These are phyloP conservation scores for Limanda limanda DNA, from an alignment of 2,113 vertebrate species.

Conservation along the genomic window DNA sequence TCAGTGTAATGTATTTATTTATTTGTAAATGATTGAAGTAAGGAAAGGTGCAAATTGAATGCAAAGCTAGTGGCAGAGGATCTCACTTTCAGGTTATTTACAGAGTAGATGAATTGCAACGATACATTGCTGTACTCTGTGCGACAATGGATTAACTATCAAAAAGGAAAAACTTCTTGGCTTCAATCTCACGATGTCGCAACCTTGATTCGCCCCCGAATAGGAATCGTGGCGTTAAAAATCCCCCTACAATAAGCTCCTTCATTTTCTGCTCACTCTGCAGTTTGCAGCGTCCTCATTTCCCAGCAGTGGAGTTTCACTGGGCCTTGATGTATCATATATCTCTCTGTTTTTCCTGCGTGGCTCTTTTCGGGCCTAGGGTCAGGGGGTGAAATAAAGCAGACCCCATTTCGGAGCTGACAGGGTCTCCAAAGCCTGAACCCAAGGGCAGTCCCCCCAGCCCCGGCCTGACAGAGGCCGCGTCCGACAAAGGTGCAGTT, in stretches of 20 bases:
- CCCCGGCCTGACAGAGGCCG: constrained; percentile 74
- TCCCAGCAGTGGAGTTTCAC: constrained; percentile 76
- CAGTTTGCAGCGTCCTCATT: constrained; percentile 76
- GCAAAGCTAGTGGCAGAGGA: constrained; percentile 46
- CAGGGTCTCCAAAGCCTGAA: constrained; percentile 82
- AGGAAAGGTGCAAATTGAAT: constrained; percentile 54
- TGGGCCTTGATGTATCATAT: constrained; percentile 81
- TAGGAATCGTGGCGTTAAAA: constrained; percentile 57
- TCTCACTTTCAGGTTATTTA: constrained; percentile 25
- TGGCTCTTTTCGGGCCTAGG: constrained; percentile 78
- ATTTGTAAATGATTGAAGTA: constrained; percentile 48
- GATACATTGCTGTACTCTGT: not conserved
- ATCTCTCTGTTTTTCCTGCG: constrained; percentile 84
- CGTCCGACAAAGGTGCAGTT: constrained; percentile 83
- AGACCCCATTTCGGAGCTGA: constrained; percentile 84
- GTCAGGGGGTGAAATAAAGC: constrained; percentile 86
- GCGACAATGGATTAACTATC: not conserved
- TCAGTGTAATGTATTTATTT: constrained; percentile 39
- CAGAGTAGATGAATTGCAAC: not conserved
- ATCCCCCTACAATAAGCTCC: constrained; percentile 72
- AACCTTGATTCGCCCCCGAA: constrained; percentile 56
- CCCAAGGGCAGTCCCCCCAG: constrained; percentile 72
- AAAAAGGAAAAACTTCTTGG: constrained; percentile 27
- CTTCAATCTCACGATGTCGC: constrained; percentile 31
- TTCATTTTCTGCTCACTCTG: constrained; percentile 78